Evolutionary conservation across 2,113 vertebrate species (phyloP).

Genomic region (Sclerurus mexicanus): DNA sequence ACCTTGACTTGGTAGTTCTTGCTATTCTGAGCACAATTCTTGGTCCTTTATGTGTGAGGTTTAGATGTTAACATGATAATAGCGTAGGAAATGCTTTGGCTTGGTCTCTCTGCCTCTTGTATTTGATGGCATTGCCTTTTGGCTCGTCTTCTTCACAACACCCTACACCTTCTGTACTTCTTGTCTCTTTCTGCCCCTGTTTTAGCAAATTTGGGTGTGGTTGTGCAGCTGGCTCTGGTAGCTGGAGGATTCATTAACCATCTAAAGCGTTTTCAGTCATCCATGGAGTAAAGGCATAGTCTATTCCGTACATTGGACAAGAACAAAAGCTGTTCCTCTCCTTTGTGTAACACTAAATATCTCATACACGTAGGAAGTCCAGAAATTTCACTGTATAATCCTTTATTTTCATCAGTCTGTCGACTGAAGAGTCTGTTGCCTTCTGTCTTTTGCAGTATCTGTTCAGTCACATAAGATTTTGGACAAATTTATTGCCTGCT

Average conservation of each 20-base stretch:
- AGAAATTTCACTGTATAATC: neutral
- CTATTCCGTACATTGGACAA: neutral
- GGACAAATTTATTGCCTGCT: neutral
- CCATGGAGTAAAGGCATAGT: neutral
- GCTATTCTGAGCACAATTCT: neutral
- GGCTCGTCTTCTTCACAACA: rapidly evolving
- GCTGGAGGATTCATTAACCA: neutral
- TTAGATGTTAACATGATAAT: neutral
- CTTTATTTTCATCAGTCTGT: neutral
- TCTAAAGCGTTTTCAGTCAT: neutral
- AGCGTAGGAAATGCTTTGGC: neutral
- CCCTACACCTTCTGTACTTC: neutral
- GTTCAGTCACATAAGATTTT: neutral
- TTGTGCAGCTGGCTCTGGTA: neutral
- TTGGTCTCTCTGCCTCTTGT: neutral
- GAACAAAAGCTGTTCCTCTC: neutral
- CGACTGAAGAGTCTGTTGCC: neutral
- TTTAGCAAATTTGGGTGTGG: neutral
- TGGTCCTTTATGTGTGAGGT: neutral
- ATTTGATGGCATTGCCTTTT: neutral
- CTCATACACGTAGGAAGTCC: neutral
- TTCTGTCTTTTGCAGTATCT: neutral
- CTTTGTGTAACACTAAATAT: neutral
- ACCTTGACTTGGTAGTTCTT: neutral
- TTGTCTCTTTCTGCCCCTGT: neutral